Evolutionary conservation across 2,888 invertebrate species (phyloP).

Genomic region (Harpagoxenus sublaevis): DNA sequence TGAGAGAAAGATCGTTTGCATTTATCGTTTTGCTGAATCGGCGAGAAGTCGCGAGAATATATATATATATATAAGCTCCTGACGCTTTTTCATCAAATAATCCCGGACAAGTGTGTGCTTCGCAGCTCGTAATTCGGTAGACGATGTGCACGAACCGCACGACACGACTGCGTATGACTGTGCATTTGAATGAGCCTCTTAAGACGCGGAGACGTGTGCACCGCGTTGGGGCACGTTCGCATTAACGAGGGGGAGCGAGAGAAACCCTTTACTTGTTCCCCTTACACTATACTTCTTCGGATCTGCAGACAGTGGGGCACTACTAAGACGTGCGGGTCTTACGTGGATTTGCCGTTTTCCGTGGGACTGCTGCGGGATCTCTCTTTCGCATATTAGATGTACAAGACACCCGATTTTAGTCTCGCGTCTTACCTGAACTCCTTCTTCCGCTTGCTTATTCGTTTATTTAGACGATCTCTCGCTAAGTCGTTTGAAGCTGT

Average conservation of each 20-base stretch:
- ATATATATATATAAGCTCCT: background rate
- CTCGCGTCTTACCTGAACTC: background rate
- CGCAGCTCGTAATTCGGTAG: conserved; percentile 45
- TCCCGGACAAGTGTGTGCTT: conserved; percentile 26
- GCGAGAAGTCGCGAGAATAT: conserved; percentile 21
- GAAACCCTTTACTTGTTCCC: conserved; percentile 53
- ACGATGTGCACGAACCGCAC: conserved; percentile 60
- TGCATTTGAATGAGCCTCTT: conserved; percentile 82
- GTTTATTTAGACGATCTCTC: conserved; percentile 8
- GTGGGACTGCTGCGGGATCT: background rate
- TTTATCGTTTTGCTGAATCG: conserved; percentile 33
- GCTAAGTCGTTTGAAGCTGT: conserved; percentile 7
- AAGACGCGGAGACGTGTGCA: conserved; percentile 57
- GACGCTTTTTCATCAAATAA: conserved; percentile 40
- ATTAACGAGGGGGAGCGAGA: conserved; percentile 45
- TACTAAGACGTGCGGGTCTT: conserved; percentile 18
- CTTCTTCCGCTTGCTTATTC: conserved; percentile 4
- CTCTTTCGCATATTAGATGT: background rate
- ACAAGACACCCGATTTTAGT: background rate
- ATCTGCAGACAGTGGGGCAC: background rate
- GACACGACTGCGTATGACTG: conserved; percentile 75
- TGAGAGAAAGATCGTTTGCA: conserved; percentile 1
- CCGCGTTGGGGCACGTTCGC: conserved; percentile 71
- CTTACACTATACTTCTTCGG: conserved; percentile 28
- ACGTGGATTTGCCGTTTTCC: background rate